Evolutionary conservation across 2,797 vertebrate genomes (phyloP).

Genomic region (Phylloscopus collybita): DNA sequence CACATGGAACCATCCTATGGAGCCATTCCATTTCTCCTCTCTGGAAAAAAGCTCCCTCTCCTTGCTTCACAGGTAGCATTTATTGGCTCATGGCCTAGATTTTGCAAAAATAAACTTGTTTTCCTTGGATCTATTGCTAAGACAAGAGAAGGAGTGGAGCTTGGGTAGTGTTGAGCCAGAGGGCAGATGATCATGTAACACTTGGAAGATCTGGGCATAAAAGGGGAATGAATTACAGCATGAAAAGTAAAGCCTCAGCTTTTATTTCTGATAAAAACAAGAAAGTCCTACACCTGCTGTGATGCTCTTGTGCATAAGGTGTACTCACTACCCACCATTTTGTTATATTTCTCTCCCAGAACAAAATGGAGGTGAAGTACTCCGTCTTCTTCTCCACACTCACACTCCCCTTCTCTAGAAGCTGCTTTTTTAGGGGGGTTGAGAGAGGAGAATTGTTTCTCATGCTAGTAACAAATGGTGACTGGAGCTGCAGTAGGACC

Average conservation of each 20-base stretch:
- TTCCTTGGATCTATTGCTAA: not conserved
- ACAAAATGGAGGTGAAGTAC: constrained; percentile 33
- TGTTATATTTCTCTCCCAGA: not conserved
- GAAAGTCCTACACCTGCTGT: not conserved
- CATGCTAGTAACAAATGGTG: not conserved
- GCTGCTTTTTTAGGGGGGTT: accelerated
- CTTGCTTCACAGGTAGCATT: not conserved
- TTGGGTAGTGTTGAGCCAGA: not conserved
- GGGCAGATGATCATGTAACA: not conserved
- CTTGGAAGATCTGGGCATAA: not conserved
- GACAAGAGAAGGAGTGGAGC: not conserved
- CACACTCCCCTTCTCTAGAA: not conserved
- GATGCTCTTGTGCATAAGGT: not conserved
- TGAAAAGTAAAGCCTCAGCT: not conserved
- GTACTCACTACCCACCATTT: constrained; percentile 1
- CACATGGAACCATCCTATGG: not conserved
- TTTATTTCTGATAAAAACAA: not conserved
- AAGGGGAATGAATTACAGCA: not conserved
- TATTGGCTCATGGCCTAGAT: not conserved
- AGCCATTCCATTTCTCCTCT: not conserved
- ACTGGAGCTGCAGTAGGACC: not conserved
- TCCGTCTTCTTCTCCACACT: accelerated
- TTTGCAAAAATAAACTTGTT: not conserved
- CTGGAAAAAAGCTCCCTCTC: not conserved
- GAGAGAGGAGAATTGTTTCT: not conserved